Evolutionary conservation across 2,797 vertebrate genomes (phyloP), one percentile per base, ranked within the genome.

Genomic region (Chrosomus eos): DNA sequence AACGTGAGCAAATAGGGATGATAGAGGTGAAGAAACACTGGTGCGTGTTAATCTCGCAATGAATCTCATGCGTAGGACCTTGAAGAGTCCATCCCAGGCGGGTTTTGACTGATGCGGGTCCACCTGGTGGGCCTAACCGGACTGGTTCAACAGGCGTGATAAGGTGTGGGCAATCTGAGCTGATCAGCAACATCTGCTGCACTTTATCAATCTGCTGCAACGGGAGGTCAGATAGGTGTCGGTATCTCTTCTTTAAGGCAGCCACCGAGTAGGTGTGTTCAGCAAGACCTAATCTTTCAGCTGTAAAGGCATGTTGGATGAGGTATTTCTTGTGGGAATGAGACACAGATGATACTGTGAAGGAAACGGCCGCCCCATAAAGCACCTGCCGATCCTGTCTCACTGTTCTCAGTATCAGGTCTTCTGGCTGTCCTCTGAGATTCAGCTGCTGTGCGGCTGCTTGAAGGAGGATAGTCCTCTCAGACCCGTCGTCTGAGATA

Each of bases 141-240:
- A 85, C 84, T 0, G 78, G 78, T 68, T 85, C 51, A 53, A 53
- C 70, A 7, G 84, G 79, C 1, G 33, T 86, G 9, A 86, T 72
- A 4, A 81, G 33, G 21, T 85, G 60, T 33, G 31, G 31, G 31
- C 31, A 33, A 33, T 33, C 31, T 33, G 31, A 33, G 2, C 31
- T 3, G 3, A 85, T 73, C 11, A 85, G 45, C 7, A 75, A 33
- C 16, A 9, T 8, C 2, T 74, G 80, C 55, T 86, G 51, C n/a
- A 53, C 79, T 31, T 43, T 28, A 14, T 48, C 14, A 40, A 48
- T 48, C 14, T 72, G n/a, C n/a, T 72, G 70, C 70, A 70, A 21
- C 5, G 66, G 75, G 14, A 51, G 48, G 36, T 31, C 79, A 18
- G 18, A 2, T 6, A 82, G 26, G 7, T 86, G 51, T 38, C 6